Percentiles rank a stretch among this genome's conserved stretches.
phyloP scores from a whole-genome alignment of 2,888 invertebrate genomes.

The Platypus cylindrus region DNA sequence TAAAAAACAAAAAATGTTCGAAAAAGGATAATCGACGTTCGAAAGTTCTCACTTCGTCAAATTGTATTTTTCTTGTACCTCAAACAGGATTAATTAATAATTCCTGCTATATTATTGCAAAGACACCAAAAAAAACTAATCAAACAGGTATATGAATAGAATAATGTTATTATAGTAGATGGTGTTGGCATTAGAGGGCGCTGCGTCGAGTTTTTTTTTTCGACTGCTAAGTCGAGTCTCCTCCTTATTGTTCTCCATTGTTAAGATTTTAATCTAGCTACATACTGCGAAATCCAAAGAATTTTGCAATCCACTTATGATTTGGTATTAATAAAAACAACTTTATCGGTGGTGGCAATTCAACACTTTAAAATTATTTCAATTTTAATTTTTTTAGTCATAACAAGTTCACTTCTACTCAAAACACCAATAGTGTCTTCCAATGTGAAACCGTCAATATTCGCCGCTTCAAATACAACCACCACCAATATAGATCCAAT shows the following conservation, averaged over 20 bases:
- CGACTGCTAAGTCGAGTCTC: too few species aligned
- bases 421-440: constrained; percentile 27
- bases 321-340: too few species aligned
- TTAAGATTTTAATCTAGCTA: too few species aligned
- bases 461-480: constrained; percentile 18
- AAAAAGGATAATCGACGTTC: constrained; percentile 12
- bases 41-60: constrained; percentile 11
- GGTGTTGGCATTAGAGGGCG: too few species aligned
- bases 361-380: too few species aligned
- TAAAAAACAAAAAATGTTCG: constrained; percentile 6
- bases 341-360: too few species aligned
- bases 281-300: too few species aligned
- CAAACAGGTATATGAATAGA: constrained; percentile 18
- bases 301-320: too few species aligned
- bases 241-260: too few species aligned
- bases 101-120: constrained; percentile 21
- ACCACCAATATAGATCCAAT: constrained; percentile 28
- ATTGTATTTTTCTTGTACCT: constrained; percentile 20
- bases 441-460: constrained; percentile 18
- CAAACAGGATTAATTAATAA: constrained; percentile 17
- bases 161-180: too few species aligned
- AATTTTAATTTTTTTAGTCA: constrained; percentile 17
- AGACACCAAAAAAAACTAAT: constrained; percentile 14
- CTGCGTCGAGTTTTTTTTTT: too few species aligned
- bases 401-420: constrained; percentile 25